Evolutionary conservation across 1,140 invertebrate genomes (phyloP).

Genomic region (Pachypeltis micranthus): DNA sequence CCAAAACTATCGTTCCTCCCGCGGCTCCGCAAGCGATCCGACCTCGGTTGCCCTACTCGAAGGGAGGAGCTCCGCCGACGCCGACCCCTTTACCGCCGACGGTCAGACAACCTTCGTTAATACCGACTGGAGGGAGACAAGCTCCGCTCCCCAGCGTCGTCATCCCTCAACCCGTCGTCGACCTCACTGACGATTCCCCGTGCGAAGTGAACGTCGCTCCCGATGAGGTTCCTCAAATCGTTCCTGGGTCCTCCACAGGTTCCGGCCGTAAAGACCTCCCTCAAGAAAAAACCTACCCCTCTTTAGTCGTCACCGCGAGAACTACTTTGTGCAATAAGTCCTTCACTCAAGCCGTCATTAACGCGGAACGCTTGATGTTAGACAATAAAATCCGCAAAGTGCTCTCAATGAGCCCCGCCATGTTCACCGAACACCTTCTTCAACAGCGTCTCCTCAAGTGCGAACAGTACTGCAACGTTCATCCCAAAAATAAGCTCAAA

Average conservation of each 20-base stretch:
- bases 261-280: background rate
- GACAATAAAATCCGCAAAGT: conserved; percentile 66
- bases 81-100: too few species aligned
- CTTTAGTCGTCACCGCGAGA: conserved; percentile 64
- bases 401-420: conserved; percentile 60
- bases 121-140: too few species aligned
- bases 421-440: conserved; percentile 79
- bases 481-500: conserved; percentile 50
- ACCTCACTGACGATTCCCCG: background rate
- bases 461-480: conserved; percentile 59
- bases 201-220: background rate
- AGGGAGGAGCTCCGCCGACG: too few species aligned
- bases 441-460: conserved; percentile 65
- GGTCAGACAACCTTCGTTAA: background rate
- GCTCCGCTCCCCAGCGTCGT: too few species aligned
- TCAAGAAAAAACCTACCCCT: conserved; percentile 60
- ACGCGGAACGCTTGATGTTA: conserved; percentile 35
- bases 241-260: background rate
- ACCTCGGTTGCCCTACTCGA: too few species aligned
- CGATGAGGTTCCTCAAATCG: background rate
- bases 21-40: too few species aligned
- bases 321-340: conserved; percentile 54
- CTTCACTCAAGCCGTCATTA: conserved; percentile 30
- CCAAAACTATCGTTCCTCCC: too few species aligned
- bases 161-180: background rate